phyloP scores from a whole-genome alignment of 2,797 vertebrate genomes.

The Clangula hyemalis region DNA sequence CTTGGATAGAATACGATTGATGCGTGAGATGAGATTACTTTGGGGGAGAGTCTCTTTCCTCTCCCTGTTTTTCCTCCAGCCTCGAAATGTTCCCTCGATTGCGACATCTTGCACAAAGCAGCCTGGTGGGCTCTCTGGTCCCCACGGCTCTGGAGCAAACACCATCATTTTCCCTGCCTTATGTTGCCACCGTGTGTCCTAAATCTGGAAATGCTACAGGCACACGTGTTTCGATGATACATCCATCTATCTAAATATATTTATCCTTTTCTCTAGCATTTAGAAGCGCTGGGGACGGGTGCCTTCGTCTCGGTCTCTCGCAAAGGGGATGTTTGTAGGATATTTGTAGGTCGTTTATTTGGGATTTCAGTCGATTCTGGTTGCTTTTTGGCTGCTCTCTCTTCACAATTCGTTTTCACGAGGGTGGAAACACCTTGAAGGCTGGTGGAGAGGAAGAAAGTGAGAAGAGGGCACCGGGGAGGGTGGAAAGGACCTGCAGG shows the following conservation, averaged over 20 bases:
- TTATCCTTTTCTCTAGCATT: background rate
- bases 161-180: background rate
- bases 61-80: background rate
- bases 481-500: background rate
- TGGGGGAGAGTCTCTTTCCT: background rate
- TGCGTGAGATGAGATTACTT: background rate
- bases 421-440: background rate
- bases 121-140: background rate
- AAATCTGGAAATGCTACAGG: background rate
- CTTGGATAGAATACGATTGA: background rate
- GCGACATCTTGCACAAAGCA: rapidly evolving
- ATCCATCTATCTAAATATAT: background rate
- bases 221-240: background rate
- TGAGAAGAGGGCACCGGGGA: background rate
- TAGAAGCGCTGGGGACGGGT: background rate
- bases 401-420: background rate
- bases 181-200: slow-evolving; percentile 57
- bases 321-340: background rate
- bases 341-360: background rate
- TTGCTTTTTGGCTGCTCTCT: rapidly evolving
- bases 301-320: background rate
- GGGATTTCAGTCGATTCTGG: background rate
- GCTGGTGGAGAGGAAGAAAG: background rate
- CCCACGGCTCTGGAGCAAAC: background rate
- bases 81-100: rapidly evolving